phyloP scores from a whole-genome alignment of 1,140 invertebrate species.

The Diploscapter pachys region DNA sequence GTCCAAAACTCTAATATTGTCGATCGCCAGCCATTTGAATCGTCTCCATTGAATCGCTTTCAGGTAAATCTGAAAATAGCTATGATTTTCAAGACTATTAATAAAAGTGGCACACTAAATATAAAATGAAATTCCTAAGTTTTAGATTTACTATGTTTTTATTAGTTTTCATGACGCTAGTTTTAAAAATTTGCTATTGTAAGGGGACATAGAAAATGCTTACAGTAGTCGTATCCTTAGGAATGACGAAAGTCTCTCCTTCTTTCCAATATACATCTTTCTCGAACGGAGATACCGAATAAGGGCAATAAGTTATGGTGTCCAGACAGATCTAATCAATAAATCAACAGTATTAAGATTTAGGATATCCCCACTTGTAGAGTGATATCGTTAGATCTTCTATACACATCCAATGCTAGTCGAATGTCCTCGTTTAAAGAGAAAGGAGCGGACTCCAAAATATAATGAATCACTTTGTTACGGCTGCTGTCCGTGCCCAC shows the following conservation, averaged over 20 bases:
- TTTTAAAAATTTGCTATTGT: no score
- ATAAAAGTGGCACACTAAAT: no score
- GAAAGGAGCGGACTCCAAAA: conserved; percentile 25
- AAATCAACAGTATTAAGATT: background rate
- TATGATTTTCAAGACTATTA: background rate
- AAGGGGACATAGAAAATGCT: background rate
- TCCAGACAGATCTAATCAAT: conserved; percentile 23
- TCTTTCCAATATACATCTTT: conserved; percentile 29
- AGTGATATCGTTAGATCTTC: conserved; percentile 30
- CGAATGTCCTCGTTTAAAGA: conserved; percentile 18
- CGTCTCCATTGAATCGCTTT: conserved; percentile 30
- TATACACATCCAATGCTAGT: conserved; percentile 26
- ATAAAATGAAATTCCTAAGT: no score
- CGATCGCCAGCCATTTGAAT: conserved; percentile 37
- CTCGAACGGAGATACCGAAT: conserved; percentile 16
- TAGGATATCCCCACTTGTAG: conserved; percentile 8
- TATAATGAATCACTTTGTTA: conserved; percentile 18
- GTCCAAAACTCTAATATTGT: conserved; percentile 21
- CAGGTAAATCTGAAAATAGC: conserved; percentile 20
- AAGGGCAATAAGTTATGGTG: conserved; percentile 26
- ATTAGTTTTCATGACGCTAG: no score
- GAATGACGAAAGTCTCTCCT: conserved; percentile 25
- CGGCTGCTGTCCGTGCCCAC: conserved; percentile 27
- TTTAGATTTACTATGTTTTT: no score
- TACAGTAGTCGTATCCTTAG: conserved; percentile 18